phyloP scores from a whole-genome alignment of 92 coral and sea anemone genomes.

The Pocillopora meandrina region DNA sequence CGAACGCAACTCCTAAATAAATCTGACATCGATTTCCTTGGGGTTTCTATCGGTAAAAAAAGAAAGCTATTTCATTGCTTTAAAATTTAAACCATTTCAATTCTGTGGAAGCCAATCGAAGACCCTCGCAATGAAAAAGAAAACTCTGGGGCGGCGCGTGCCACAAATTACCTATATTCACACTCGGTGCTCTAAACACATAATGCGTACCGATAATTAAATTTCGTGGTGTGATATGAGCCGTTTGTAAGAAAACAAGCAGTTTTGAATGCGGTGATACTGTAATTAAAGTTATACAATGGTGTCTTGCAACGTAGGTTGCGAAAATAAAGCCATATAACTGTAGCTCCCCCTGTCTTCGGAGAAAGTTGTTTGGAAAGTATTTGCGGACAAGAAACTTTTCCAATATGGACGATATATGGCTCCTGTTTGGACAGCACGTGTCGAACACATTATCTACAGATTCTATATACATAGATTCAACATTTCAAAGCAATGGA shows the following conservation, averaged over 20 bases:
- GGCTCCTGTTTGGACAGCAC: slow-evolving; percentile 45
- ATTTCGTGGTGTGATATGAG: slow-evolving; percentile 70
- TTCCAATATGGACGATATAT: slow-evolving; percentile 16
- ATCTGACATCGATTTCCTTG: not conserved
- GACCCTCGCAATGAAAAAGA: not conserved
- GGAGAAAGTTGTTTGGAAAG: slow-evolving; percentile 3
- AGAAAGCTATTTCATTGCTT: slow-evolving; percentile 13
- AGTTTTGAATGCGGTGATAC: slow-evolving; percentile 58
- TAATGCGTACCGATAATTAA: slow-evolving; percentile 69
- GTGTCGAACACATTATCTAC: slow-evolving; percentile 57
- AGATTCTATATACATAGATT: slow-evolving; percentile 58
- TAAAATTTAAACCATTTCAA: slow-evolving; percentile 6
- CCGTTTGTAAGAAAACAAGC: slow-evolving; percentile 75
- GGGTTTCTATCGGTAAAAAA: not conserved
- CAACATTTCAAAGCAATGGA: slow-evolving; percentile 78
- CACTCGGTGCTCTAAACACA: slow-evolving; percentile 53
- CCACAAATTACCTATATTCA: slow-evolving; percentile 53
- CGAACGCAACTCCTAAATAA: not conserved
- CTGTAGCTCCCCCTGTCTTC: not conserved
- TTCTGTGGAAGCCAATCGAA: slow-evolving; percentile 2
- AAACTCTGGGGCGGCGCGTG: slow-evolving; percentile 56
- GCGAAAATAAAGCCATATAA: not conserved
- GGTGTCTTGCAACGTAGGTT: slow-evolving; percentile 29
- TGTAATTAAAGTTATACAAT: slow-evolving; percentile 71
- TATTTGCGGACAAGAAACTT: not conserved